phyloP scores from a whole-genome alignment of 2,888 invertebrate genomes.

The Torymus auratus region DNA sequence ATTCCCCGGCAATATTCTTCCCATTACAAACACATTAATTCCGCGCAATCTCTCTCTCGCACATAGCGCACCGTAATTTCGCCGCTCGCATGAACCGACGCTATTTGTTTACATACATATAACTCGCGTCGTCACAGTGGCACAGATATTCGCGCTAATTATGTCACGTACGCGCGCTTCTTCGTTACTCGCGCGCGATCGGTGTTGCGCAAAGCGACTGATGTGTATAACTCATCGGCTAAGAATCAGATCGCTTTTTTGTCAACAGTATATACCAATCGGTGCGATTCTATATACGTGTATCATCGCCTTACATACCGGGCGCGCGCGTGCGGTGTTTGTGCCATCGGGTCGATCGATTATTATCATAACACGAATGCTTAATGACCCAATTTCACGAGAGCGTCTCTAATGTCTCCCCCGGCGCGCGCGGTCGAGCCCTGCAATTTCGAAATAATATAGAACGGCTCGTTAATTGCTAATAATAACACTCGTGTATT shows the following conservation, averaged over 20 bases:
- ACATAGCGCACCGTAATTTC: not conserved
- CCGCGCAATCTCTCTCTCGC: not conserved
- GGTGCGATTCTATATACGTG: not conserved
- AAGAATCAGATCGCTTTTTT: slow-evolving; percentile 32
- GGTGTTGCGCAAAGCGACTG: slow-evolving; percentile 13
- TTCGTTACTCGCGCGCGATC: not conserved
- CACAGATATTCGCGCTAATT: slow-evolving; percentile 45
- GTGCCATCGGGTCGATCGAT: slow-evolving; percentile 11
- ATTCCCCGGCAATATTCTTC: not conserved
- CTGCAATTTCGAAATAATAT: not conserved
- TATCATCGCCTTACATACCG: not conserved
- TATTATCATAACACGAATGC: slow-evolving; percentile 32
- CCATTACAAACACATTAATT: not conserved
- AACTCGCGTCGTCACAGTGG: not conserved
- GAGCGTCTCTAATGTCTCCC: not conserved
- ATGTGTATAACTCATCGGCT: not conserved
- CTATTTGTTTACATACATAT: slow-evolving; percentile 11
- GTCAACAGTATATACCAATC: slow-evolving; percentile 1
- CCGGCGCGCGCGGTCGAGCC: not conserved
- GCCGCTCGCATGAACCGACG: not conserved
- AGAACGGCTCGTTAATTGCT: not conserved
- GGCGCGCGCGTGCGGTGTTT: not conserved
- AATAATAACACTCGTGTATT: not conserved
- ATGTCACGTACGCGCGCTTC: not conserved
- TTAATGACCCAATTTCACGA: slow-evolving; percentile 26